Evolutionary conservation across 2,888 invertebrate species (phyloP).

Genomic region (Drosophila bunnanda): DNA sequence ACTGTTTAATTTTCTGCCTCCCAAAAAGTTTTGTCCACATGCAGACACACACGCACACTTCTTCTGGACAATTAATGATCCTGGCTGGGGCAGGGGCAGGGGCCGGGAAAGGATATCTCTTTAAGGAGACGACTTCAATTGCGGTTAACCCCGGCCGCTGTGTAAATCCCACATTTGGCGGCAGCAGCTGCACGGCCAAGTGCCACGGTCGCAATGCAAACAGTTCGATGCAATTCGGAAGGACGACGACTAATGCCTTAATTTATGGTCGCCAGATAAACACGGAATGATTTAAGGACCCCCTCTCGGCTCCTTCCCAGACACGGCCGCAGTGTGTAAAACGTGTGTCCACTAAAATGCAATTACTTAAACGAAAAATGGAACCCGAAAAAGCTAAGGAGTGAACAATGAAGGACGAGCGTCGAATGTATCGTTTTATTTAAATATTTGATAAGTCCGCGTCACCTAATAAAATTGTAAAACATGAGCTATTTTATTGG

Average conservation of each 20-base stretch:
- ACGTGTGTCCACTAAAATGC: conserved; percentile 74
- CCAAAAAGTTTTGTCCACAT: conserved; percentile 47
- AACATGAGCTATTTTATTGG: conserved; percentile 78
- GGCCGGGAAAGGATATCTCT: conserved; percentile 26
- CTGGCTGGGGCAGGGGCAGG: conserved; percentile 1
- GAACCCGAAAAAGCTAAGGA: conserved; percentile 9
- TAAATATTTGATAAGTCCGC: conserved; percentile 70
- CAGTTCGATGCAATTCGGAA: conserved; percentile 72
- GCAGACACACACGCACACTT: conserved; percentile 38
- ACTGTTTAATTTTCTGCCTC: conserved; percentile 4
- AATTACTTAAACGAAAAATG: conserved; percentile 71
- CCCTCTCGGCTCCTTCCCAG: background rate
- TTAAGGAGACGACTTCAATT: conserved; percentile 64
- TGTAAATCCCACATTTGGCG: conserved; percentile 74
- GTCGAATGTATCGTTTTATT: conserved; percentile 51
- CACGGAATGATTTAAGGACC: conserved; percentile 71
- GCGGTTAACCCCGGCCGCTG: conserved; percentile 55
- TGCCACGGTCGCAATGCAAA: conserved; percentile 74
- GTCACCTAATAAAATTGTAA: conserved; percentile 82
- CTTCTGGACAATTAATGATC: conserved; percentile 67
- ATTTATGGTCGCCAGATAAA: conserved; percentile 79
- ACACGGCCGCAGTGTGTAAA: conserved; percentile 42
- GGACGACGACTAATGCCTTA: conserved; percentile 71
- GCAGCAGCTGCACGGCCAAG: conserved; percentile 72
- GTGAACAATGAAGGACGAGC: conserved; percentile 41